Percentiles rank a stretch among this genome's conserved stretches.
These are phyloP conservation scores for Dicaeum eximium DNA, from an alignment of 2,113 vertebrate genomes.

Conservation along the genomic window DNA sequence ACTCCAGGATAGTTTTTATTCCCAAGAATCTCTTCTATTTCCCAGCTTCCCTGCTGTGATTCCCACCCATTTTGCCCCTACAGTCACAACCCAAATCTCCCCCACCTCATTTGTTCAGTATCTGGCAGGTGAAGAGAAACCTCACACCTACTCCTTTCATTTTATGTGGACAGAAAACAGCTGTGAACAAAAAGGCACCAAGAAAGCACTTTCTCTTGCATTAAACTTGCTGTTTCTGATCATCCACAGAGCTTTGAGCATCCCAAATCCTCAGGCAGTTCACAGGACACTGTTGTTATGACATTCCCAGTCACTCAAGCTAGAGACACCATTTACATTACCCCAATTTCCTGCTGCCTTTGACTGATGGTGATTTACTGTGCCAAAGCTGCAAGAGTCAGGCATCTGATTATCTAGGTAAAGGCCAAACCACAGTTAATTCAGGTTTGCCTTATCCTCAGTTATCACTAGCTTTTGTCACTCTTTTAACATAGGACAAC, in stretches of 20 bases:
- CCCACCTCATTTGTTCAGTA: neutral
- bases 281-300: neutral
- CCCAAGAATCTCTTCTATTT: neutral
- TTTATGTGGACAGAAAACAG: neutral
- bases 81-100: neutral
- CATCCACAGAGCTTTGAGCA: neutral
- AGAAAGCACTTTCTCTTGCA: neutral
- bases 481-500: neutral
- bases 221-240: neutral
- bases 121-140: neutral
- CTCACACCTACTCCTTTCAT: neutral
- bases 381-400: neutral
- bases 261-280: neutral
- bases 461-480: neutral
- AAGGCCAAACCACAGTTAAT: neutral
- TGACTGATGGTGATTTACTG: neutral
- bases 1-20: neutral
- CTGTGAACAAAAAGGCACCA: neutral
- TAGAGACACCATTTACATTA: neutral
- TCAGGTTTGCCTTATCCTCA: neutral
- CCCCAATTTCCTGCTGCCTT: neutral
- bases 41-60: neutral
- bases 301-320: neutral
- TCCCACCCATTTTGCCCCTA: neutral
- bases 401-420: neutral